These are phyloP conservation scores for Chaetura pelagica DNA, from an alignment of 2,113 vertebrate species.

Conservation along the genomic window DNA sequence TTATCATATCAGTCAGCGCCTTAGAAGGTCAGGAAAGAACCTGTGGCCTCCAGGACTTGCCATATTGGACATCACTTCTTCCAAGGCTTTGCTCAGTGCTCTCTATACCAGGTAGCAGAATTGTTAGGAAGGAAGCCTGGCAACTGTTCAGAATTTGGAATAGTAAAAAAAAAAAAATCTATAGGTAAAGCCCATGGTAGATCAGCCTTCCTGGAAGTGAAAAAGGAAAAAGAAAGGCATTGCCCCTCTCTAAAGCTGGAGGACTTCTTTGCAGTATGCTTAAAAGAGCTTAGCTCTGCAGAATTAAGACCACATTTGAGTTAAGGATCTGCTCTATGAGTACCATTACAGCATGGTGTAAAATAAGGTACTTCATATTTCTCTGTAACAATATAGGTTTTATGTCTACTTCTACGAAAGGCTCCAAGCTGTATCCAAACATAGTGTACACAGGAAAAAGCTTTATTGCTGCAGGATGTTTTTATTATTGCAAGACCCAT, in stretches of 20 bases:
- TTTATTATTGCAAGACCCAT: constrained; percentile 29
- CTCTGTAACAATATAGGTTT: constrained; percentile 19
- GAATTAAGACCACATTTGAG: background rate
- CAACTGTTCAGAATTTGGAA: background rate
- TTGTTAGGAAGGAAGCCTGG: background rate
- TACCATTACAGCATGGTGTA: background rate
- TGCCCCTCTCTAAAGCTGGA: background rate
- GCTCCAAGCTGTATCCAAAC: background rate
- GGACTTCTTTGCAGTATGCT: background rate
- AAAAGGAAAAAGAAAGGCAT: background rate
- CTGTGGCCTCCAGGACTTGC: background rate
- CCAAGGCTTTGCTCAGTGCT: background rate
- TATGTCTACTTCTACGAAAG: constrained; percentile 20
- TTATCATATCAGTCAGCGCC: background rate
- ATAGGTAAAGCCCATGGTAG: accelerated
- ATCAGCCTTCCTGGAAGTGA: background rate
- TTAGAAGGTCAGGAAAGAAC: background rate
- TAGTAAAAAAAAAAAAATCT: background rate
- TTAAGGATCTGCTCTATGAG: background rate
- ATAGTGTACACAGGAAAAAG: background rate
- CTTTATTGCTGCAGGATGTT: constrained; percentile 26
- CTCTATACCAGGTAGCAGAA: background rate
- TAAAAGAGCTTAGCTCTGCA: background rate
- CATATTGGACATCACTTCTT: background rate
- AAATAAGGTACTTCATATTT: constrained; percentile 5